Conservation (phyloP, 2,113 vertebrate genomes). For the Pedionomus torquatus region DNA sequence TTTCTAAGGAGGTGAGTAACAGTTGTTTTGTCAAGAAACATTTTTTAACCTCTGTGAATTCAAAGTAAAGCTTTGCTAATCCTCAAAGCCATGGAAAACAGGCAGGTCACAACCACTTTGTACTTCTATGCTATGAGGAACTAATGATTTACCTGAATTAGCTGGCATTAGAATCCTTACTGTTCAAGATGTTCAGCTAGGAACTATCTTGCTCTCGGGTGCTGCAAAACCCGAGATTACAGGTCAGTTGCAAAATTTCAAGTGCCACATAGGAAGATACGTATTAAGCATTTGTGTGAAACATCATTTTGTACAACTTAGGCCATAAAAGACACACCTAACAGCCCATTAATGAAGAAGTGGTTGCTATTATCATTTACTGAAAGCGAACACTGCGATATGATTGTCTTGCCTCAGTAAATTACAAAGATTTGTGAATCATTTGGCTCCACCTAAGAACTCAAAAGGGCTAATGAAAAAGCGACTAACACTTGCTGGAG, state of each 20-base stretch:
- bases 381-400: background rate
- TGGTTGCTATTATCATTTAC: background rate
- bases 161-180: background rate
- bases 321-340: background rate
- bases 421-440: background rate
- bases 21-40: constrained; percentile 43
- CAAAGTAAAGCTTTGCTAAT: background rate
- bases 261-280: background rate
- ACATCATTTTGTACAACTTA: background rate
- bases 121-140: background rate
- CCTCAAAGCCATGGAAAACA: constrained; percentile 16
- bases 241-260: background rate
- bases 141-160: background rate
- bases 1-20: background rate
- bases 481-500: background rate
- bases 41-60: constrained; percentile 7
- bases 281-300: background rate
- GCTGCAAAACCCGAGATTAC: background rate
- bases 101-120: background rate
- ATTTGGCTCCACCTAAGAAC: background rate
- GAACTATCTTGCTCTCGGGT: background rate
- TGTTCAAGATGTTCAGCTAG: background rate
- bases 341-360: background rate
- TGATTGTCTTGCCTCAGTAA: background rate
- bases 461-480: background rate